These are phyloP conservation scores for Ariolimax columbianus DNA, from an alignment of 2,888 invertebrate genomes.

Conservation along the genomic window DNA sequence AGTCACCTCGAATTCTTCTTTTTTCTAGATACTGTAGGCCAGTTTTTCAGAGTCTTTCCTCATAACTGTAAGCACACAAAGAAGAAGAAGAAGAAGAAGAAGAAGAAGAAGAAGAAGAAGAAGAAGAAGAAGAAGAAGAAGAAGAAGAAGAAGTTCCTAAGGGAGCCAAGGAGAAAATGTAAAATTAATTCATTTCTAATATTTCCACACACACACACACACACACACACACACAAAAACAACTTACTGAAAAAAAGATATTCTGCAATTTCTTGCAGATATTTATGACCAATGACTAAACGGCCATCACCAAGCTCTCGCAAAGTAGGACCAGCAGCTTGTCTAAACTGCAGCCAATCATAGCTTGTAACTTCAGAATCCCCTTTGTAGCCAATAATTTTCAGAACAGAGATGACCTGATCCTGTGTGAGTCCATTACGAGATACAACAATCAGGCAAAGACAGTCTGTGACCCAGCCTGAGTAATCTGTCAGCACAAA, in stretches of 20 bases:
- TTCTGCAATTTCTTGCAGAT: conserved; percentile 67
- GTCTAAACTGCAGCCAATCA: conserved; percentile 74
- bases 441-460: conserved; percentile 74
- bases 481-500: conserved; percentile 62
- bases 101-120: no score
- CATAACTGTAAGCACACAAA: no score
- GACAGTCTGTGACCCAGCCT: conserved; percentile 76
- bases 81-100: no score
- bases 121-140: no score
- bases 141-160: no score
- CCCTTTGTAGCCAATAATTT: conserved; percentile 71
- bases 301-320: conserved; percentile 71
- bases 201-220: no score
- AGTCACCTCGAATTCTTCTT: no score
- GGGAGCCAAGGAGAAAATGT: no score
- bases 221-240: background rate
- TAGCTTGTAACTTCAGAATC: conserved; percentile 67
- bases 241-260: conserved; percentile 73
- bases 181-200: no score
- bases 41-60: no score
- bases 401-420: conserved; percentile 71
- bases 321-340: conserved; percentile 64
- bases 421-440: conserved; percentile 70
- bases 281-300: conserved; percentile 63
- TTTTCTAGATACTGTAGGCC: no score